Conservation (phyloP, 2,113 vertebrate species). For the Myocastor coypus region DNA sequence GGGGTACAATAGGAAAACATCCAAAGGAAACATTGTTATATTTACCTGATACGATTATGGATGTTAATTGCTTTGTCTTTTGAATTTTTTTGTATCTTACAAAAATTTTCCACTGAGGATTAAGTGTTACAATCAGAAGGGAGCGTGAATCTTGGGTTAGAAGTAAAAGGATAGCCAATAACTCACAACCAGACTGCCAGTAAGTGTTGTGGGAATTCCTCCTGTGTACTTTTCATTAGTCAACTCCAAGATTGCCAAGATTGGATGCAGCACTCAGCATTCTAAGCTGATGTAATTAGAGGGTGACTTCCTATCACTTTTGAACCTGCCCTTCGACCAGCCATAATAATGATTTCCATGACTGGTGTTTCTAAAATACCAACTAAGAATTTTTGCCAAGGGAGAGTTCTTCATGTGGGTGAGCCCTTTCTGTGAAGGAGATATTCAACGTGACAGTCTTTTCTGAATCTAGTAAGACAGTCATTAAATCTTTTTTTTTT, state of each 20-base stretch:
- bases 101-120: neutral
- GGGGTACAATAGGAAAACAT: neutral
- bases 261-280: neutral
- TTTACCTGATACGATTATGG: neutral
- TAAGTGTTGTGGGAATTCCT: neutral
- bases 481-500: neutral
- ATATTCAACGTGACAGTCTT: neutral
- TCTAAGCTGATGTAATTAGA: slow-evolving; percentile 59
- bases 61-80: neutral
- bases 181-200: slow-evolving; percentile 53
- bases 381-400: slow-evolving; percentile 39
- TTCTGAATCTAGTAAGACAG: neutral
- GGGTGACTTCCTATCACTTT: slow-evolving; percentile 52
- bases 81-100: neutral
- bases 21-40: neutral
- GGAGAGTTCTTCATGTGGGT: neutral
- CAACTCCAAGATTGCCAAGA: neutral
- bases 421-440: neutral
- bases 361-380: slow-evolving; percentile 42
- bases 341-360: neutral
- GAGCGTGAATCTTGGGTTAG: neutral
- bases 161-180: slow-evolving; percentile 47
- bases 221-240: slow-evolving; percentile 30
- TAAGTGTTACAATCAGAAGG: slow-evolving; percentile 37
- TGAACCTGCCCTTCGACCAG: neutral